Conservation (phyloP, 2,797 vertebrate species). For the Avahi laniger region DNA sequence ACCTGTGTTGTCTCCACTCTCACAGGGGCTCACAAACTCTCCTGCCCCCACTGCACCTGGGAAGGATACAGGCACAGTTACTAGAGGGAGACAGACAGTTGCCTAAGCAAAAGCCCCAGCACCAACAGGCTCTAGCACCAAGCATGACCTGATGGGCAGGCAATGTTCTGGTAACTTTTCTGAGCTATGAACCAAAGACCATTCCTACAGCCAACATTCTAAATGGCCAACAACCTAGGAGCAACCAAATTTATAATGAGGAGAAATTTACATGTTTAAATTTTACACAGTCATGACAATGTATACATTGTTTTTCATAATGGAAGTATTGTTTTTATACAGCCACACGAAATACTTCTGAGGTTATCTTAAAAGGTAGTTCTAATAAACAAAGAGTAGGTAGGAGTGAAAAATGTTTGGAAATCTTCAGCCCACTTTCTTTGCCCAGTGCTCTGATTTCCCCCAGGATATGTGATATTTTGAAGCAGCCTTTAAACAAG, state of each 20-base stretch:
- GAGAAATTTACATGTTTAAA: constrained; percentile 5
- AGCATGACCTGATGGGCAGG: neutral
- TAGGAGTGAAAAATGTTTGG: neutral
- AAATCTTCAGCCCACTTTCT: constrained; percentile 27
- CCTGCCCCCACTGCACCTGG: constrained; percentile 77
- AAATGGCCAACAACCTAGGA: neutral
- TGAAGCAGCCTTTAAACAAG: constrained; percentile 50
- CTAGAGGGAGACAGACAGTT: neutral
- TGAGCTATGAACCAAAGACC: constrained; percentile 28
- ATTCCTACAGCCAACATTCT: neutral
- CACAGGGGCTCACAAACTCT: constrained; percentile 87
- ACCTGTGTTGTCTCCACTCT: constrained; percentile 85
- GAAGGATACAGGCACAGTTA: neutral
- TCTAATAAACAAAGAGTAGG: constrained; percentile 6
- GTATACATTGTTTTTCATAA: neutral
- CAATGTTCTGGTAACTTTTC: neutral
- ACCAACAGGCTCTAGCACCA: neutral
- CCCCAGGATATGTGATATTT: neutral
- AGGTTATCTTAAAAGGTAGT: neutral
- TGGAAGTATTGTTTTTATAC: neutral
- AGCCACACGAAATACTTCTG: constrained; percentile 30
- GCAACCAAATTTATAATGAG: neutral
- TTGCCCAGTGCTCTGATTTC: neutral
- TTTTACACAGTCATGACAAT: neutral
- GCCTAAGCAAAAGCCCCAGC: neutral